Conservation (phyloP, 2,797 vertebrate species). For the Acestrorhynchus altus region DNA sequence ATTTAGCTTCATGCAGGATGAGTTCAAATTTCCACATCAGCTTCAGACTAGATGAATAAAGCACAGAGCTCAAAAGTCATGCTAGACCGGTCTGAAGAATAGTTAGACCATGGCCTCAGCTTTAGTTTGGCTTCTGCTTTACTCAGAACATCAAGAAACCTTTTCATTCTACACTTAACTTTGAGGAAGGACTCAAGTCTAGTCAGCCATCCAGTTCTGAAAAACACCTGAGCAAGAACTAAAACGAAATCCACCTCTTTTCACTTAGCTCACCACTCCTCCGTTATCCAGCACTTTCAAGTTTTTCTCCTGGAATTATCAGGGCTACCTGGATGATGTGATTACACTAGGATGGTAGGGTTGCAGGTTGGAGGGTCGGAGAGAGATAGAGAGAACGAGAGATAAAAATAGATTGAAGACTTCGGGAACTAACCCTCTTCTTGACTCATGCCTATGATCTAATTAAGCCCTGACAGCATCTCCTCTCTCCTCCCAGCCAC, state of each 20-base stretch:
- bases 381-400: background rate
- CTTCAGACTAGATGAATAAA: background rate
- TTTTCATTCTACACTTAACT: background rate
- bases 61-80: background rate
- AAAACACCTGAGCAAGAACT: conserved; percentile 37
- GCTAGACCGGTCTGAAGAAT: background rate
- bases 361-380: too few relatives aligned
- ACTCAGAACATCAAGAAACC: background rate
- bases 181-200: conserved; percentile 4
- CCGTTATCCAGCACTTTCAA: conserved; percentile 7
- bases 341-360: background rate
- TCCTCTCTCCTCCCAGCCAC: background rate
- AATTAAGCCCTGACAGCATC: conserved; percentile 16
- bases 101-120: background rate
- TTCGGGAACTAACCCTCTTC: conserved; percentile 5
- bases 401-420: background rate
- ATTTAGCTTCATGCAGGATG: too few relatives aligned
- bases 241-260: conserved; percentile 48
- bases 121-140: conserved; percentile 9
- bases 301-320: conserved; percentile 15
- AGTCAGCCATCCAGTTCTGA: background rate
- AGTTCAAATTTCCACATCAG: too few relatives aligned
- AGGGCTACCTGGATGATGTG: conserved; percentile 5
- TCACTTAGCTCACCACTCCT: background rate
- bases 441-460: conserved; percentile 13